phyloP scores from a whole-genome alignment of 2,888 invertebrate genomes.

The Lampropteryx suffumata region DNA sequence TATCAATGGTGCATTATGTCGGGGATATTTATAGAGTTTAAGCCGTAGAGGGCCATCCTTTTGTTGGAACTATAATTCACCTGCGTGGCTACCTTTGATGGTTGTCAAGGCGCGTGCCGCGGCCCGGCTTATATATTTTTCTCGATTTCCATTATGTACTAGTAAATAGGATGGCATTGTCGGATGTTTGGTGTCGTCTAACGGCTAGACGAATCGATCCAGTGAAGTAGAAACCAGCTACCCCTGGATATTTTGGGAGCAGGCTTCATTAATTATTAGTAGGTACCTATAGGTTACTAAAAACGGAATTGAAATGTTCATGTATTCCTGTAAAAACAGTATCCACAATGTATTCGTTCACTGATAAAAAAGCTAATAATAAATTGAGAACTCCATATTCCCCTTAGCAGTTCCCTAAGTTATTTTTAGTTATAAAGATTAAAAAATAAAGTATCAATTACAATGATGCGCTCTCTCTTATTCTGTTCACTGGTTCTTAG shows the following conservation, averaged over 20 bases:
- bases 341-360: too few species aligned
- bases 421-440: too few species aligned
- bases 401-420: too few species aligned
- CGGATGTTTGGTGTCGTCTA: background rate
- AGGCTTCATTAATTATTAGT: too few species aligned
- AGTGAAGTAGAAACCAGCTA: slow-evolving; percentile 14
- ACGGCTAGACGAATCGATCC: slow-evolving; percentile 33
- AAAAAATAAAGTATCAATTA: too few species aligned
- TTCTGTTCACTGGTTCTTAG: too few species aligned
- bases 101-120: slow-evolving; percentile 54
- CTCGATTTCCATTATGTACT: slow-evolving; percentile 25
- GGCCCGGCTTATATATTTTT: slow-evolving; percentile 38
- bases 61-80: slow-evolving; percentile 42
- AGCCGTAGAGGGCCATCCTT: slow-evolving; percentile 11
- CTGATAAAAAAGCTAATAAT: too few species aligned
- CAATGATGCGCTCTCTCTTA: too few species aligned
- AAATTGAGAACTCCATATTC: too few species aligned
- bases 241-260: background rate
- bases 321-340: too few species aligned
- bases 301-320: too few species aligned
- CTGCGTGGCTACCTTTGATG: slow-evolving; percentile 69
- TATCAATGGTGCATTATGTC: slow-evolving; percentile 51
- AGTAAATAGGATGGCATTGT: slow-evolving; percentile 18
- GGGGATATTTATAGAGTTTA: slow-evolving; percentile 29
- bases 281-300: too few species aligned